Conservation (phyloP, 2,797 vertebrate species). For the Labeo calbasu region DNA sequence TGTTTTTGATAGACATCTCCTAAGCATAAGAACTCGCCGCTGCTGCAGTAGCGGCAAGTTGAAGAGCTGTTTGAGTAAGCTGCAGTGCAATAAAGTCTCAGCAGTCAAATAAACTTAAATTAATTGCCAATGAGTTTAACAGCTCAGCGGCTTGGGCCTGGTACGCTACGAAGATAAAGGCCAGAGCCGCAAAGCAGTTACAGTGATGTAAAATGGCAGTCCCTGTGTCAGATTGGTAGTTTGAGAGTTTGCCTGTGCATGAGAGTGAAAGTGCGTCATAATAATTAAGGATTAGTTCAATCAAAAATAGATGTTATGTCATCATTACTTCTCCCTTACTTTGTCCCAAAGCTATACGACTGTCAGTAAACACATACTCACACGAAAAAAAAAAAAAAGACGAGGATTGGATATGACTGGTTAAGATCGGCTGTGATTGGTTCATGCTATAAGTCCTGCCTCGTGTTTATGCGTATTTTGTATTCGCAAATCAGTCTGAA, state of each 20-base stretch:
- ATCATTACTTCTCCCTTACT: neutral
- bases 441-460: no score
- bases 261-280: neutral
- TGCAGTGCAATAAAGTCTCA: conserved; percentile 45
- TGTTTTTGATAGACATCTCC: conserved; percentile 39
- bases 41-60: neutral
- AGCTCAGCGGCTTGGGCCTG: conserved; percentile 25
- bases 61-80: conserved; percentile 46
- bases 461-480: no score
- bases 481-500: no score
- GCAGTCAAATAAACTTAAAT: conserved; percentile 53
- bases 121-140: conserved; percentile 41
- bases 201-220: conserved; percentile 20
- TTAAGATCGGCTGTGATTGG: no score
- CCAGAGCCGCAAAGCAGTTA: conserved; percentile 36
- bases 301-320: neutral
- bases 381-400: no score
- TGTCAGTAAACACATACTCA: neutral
- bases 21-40: neutral
- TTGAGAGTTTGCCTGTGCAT: conserved; percentile 40
- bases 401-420: no score
- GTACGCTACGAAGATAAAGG: conserved; percentile 40
- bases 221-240: conserved; percentile 13
- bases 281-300: neutral
- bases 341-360: neutral